These are phyloP conservation scores for Bujurquina vittata DNA, from an alignment of 2,113 vertebrate species.

Conservation along the genomic window DNA sequence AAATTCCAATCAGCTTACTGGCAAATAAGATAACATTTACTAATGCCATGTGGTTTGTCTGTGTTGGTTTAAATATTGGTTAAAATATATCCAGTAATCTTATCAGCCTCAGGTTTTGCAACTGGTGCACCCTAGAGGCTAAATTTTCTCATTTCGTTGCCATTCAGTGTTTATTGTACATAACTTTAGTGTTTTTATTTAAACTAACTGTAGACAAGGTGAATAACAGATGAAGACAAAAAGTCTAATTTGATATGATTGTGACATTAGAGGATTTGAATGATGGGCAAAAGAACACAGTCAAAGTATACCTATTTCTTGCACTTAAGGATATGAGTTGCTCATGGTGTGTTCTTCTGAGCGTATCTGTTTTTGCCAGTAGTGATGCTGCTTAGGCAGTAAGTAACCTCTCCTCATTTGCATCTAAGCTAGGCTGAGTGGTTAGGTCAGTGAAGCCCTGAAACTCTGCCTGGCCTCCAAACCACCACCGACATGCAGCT, in stretches of 20 bases:
- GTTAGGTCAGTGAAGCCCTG: constrained; percentile 66
- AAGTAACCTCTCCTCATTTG: constrained; percentile 51
- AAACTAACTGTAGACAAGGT: neutral
- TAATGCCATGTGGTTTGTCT: too few relatives aligned
- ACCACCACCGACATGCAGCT: constrained; percentile 89
- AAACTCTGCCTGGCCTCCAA: constrained; percentile 73
- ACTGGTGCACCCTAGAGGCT: too few relatives aligned
- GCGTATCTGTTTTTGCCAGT: constrained; percentile 28
- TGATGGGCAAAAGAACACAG: neutral
- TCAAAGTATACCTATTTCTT: neutral
- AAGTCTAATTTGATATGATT: neutral
- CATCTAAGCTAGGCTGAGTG: constrained; percentile 53
- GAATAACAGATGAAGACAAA: neutral
- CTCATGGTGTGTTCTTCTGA: constrained; percentile 15
- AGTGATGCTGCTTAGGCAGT: constrained; percentile 16
- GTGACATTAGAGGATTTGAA: neutral
- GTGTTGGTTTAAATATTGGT: too few relatives aligned
- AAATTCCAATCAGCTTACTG: too few relatives aligned
- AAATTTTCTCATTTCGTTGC: neutral
- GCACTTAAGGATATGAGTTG: neutral
- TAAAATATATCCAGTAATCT: too few relatives aligned
- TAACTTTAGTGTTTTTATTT: neutral
- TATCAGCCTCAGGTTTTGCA: too few relatives aligned
- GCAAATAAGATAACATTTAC: too few relatives aligned
- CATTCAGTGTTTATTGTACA: neutral